Conservation (phyloP, 2,888 invertebrate species). For the Stenotaenia linearis region DNA sequence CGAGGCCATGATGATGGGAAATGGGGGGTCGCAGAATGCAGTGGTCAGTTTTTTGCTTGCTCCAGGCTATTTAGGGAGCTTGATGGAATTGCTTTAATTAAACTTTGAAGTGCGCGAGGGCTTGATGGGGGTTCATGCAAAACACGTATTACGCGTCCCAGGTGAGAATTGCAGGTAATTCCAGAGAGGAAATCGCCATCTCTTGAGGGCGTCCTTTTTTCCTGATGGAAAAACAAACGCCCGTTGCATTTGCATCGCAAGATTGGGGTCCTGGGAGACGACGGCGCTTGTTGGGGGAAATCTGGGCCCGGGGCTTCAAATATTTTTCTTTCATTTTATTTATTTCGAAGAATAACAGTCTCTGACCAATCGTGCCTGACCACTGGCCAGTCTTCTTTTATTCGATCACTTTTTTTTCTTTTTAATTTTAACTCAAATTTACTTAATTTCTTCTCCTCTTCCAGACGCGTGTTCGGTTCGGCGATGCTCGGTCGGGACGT, state of each 20-base stretch:
- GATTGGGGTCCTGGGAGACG: background rate
- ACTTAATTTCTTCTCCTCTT: background rate
- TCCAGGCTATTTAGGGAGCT: background rate
- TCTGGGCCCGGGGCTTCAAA: background rate
- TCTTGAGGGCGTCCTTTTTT: constrained; percentile 11
- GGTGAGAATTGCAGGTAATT: constrained; percentile 15
- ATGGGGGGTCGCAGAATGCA: background rate
- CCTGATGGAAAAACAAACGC: constrained; percentile 7
- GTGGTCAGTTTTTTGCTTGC: background rate
- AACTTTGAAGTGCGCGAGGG: background rate
- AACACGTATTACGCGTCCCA: constrained; percentile 1
- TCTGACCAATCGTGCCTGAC: background rate
- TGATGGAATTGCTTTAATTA: constrained; percentile 11
- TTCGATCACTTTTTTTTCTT: background rate
- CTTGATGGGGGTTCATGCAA: background rate
- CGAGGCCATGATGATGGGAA: background rate
- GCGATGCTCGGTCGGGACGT: background rate
- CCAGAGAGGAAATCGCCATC: constrained; percentile 6
- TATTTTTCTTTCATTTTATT: constrained; percentile 29
- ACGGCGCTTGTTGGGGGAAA: background rate
- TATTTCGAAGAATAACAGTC: constrained; percentile 17
- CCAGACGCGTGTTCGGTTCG: background rate
- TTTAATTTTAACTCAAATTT: background rate
- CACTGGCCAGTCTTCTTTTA: background rate
- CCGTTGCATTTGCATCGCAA: constrained; percentile 1